phyloP scores from a whole-genome alignment of 2,797 vertebrate genomes.

The Danio aesculapii region DNA sequence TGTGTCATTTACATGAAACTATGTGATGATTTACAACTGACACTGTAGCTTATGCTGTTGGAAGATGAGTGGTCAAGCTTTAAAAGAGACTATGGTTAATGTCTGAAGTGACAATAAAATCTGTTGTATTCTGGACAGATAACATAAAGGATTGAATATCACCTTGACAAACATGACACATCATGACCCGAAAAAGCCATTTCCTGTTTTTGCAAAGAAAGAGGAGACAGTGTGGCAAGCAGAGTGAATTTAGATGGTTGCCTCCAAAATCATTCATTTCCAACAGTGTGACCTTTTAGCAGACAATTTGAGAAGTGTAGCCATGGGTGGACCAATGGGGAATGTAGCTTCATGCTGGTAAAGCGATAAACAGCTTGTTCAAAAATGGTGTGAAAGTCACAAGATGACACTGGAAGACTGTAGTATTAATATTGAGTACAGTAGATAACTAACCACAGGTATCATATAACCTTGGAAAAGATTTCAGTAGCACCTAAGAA shows the following conservation, averaged over 20 bases:
- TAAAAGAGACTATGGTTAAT: neutral
- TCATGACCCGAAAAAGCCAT: neutral
- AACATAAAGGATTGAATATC: too few relatives aligned
- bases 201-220: constrained; percentile 22
- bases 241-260: constrained; percentile 12
- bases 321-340: neutral
- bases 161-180: neutral
- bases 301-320: neutral
- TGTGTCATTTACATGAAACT: constrained; percentile 2
- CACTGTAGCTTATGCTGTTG: neutral
- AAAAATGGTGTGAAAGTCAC: constrained; percentile 1
- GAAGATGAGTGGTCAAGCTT: neutral
- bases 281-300: constrained; percentile 55
- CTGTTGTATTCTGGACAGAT: neutral
- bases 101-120: neutral
- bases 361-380: constrained; percentile 10
- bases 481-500: neutral
- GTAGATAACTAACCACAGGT: neutral
- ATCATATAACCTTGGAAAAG: neutral
- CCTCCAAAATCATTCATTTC: constrained; percentile 38
- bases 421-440: neutral
- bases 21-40: neutral
- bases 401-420: constrained; percentile 4
- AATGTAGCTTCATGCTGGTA: constrained; percentile 36
- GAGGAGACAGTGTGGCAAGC: neutral